Percentiles rank a stretch among this genome's conserved stretches.
phyloP scores from a whole-genome alignment of 2,113 vertebrate genomes.

The Cyphomyrus plagiostoma region DNA sequence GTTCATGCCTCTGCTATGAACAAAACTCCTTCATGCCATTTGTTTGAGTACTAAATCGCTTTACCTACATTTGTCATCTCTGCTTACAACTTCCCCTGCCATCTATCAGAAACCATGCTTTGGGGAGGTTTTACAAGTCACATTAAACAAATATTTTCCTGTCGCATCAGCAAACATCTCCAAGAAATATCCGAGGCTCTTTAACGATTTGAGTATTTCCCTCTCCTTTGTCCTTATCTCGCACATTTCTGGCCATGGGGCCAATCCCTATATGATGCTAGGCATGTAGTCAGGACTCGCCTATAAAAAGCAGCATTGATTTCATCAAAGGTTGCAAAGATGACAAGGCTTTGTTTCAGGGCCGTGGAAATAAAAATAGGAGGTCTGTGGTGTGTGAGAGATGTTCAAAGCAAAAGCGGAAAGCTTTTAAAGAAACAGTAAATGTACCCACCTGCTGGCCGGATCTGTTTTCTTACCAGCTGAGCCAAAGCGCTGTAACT shows the following conservation, averaged over 20 bases:
- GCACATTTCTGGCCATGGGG: background rate
- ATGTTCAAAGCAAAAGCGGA: background rate
- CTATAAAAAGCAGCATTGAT: slow-evolving; percentile 5
- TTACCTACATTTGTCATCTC: background rate
- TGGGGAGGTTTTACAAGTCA: background rate
- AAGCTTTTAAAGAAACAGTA: slow-evolving; percentile 3
- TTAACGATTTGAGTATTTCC: background rate
- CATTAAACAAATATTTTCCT: background rate
- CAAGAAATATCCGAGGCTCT: background rate
- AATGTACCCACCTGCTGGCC: background rate
- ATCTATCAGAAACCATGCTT: background rate
- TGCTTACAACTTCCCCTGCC: background rate
- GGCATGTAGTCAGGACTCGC: background rate
- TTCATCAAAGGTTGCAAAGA: slow-evolving; percentile 5
- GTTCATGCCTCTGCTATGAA: background rate
- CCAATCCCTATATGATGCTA: background rate
- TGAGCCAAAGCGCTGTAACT: background rate
- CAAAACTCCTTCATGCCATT: background rate
- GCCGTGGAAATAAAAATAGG: background rate
- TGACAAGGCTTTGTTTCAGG: background rate
- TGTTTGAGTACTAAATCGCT: background rate
- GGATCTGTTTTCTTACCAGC: background rate
- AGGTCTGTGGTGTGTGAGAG: background rate
- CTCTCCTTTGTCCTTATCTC: background rate
- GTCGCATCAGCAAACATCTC: background rate